Percentiles rank a stretch among this genome's conserved stretches.
Conservation (phyloP, 2,113 vertebrate genomes). For the Petromus typicus region DNA sequence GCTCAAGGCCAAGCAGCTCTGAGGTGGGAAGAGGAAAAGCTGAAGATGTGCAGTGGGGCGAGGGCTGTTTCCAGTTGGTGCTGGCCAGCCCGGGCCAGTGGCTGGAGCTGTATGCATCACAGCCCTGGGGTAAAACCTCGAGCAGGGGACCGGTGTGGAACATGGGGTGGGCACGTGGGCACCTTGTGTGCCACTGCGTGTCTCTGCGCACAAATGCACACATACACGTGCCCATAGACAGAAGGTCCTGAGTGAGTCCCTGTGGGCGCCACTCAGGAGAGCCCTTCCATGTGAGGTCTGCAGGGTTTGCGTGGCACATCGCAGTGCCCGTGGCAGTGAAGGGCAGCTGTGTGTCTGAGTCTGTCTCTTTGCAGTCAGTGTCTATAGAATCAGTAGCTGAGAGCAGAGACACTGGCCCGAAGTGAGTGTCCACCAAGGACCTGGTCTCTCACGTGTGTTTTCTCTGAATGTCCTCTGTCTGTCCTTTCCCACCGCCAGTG, state of each 20-base stretch:
- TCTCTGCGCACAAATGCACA: background rate
- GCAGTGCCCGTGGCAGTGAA: accelerated
- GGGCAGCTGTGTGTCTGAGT: background rate
- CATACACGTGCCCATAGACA: background rate
- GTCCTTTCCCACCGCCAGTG: background rate
- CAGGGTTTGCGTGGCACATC: background rate
- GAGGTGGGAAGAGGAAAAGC: background rate
- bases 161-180: background rate
- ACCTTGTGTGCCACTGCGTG: background rate
- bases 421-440: background rate
- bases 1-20: background rate
- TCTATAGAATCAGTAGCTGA: background rate
- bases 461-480: background rate
- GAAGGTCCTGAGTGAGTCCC: background rate
- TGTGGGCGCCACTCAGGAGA: background rate
- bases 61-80: background rate
- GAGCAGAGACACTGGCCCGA: background rate
- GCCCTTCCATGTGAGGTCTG: accelerated
- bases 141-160: background rate
- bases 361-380: background rate
- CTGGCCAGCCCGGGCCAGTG: background rate
- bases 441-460: background rate
- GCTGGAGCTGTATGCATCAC: background rate
- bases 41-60: background rate
- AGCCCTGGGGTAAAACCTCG: background rate